Evolutionary conservation across 2,888 invertebrate genomes (phyloP).

Genomic region (Norana najaformis): DNA sequence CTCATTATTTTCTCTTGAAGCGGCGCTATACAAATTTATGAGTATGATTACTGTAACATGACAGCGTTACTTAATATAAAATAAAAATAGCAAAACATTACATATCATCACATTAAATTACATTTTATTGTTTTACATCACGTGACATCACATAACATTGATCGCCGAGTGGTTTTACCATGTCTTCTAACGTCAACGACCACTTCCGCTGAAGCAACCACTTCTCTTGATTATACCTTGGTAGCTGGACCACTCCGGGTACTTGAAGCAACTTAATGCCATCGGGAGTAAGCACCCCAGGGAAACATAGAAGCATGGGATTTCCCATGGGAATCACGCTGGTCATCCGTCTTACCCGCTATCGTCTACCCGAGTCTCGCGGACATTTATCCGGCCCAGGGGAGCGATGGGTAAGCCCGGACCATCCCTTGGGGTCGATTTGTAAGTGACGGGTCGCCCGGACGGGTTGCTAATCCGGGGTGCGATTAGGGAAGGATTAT

Average conservation of each 20-base stretch:
- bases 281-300: not conserved
- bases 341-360: not conserved
- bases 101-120: not conserved
- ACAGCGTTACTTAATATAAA: no score
- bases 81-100: no score
- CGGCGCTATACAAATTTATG: no score
- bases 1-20: no score
- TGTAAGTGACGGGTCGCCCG: not conserved
- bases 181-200: no score
- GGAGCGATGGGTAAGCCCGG: not conserved
- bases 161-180: not conserved
- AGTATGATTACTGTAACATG: no score
- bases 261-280: not conserved
- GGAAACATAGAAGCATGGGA: not conserved
- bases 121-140: not conserved
- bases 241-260: not conserved
- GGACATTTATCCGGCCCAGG: not conserved
- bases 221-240: not conserved
- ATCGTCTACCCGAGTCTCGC: not conserved
- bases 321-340: not conserved
- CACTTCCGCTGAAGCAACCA: not conserved
- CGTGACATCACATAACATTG: not conserved
- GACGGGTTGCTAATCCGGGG: constrained; percentile 6
- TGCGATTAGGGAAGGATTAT: not conserved
- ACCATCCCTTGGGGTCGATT: not conserved